Evolutionary conservation across 1,140 invertebrate species (phyloP).

Genomic region (Oscheius sp.): DNA sequence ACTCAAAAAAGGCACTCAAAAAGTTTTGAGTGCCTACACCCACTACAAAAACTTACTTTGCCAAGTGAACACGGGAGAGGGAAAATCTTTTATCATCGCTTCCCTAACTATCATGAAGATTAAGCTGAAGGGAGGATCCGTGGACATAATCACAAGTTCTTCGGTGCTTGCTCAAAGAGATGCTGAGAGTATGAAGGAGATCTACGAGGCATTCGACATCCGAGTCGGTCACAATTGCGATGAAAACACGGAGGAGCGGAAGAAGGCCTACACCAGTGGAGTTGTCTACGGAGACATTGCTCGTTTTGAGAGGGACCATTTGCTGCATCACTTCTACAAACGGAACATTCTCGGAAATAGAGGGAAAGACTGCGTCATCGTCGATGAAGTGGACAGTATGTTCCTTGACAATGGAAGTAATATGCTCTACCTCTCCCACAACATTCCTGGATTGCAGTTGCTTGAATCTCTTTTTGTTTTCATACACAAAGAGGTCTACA

Average conservation of each 20-base stretch:
- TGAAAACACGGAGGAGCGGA: not conserved
- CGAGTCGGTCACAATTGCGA: constrained; percentile 16
- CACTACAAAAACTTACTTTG: constrained; percentile 10
- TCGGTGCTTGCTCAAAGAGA: constrained; percentile 28
- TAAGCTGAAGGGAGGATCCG: not conserved
- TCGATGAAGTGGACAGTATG: constrained; percentile 31
- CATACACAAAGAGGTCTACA: constrained; percentile 1
- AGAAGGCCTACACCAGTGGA: not conserved
- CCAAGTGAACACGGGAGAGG: constrained; percentile 22
- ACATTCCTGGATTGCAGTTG: not conserved
- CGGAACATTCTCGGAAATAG: constrained; percentile 13
- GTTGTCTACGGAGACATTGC: constrained; percentile 20
- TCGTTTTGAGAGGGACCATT: constrained; percentile 5
- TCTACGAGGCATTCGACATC: constrained; percentile 9
- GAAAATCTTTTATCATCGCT: constrained; percentile 27
- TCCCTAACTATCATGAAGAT: constrained; percentile 18
- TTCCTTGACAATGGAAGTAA: constrained; percentile 8
- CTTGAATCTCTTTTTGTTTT: constrained; percentile 10
- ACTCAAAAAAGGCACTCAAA: no score
- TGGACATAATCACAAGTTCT: constrained; percentile 24
- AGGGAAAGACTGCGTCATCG: constrained; percentile 6
- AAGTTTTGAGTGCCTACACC: constrained; percentile 10
- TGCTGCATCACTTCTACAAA: constrained; percentile 4
- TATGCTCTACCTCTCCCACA: constrained; percentile 17
- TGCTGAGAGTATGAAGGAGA: constrained; percentile 8